Conservation (phyloP, 2,888 invertebrate species). For the Eudemis profundana region DNA sequence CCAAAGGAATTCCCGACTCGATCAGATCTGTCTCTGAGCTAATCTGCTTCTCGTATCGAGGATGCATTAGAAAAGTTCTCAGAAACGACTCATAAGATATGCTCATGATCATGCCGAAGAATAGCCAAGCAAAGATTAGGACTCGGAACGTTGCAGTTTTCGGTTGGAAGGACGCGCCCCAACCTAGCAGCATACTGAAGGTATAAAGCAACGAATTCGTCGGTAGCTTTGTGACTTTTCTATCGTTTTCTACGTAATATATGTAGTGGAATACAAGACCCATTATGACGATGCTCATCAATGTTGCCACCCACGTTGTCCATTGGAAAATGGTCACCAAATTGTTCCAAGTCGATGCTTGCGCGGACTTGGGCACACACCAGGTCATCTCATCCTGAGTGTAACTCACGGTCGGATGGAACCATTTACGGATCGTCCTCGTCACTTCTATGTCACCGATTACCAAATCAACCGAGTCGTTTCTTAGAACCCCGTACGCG, state of each 20-base stretch:
- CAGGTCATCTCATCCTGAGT: slow-evolving; percentile 82
- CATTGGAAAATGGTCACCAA: slow-evolving; percentile 79
- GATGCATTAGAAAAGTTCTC: slow-evolving; percentile 82
- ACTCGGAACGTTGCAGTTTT: slow-evolving; percentile 74
- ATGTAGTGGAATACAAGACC: slow-evolving; percentile 73
- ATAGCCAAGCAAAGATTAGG: slow-evolving; percentile 77
- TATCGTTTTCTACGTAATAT: slow-evolving; percentile 67
- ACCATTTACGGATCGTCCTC: slow-evolving; percentile 73
- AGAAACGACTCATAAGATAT: slow-evolving; percentile 82
- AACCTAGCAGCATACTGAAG: slow-evolving; percentile 78
- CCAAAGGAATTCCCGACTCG: slow-evolving; percentile 73
- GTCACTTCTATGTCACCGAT: slow-evolving; percentile 81
- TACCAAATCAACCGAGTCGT: slow-evolving; percentile 70
- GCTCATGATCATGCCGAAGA: slow-evolving; percentile 80
- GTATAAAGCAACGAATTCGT: slow-evolving; percentile 78
- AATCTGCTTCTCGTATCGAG: slow-evolving; percentile 82
- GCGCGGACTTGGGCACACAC: slow-evolving; percentile 75
- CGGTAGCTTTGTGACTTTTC: slow-evolving; percentile 73
- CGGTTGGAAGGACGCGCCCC: slow-evolving; percentile 75
- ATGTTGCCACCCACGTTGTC: slow-evolving; percentile 77
- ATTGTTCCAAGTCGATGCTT: slow-evolving; percentile 78
- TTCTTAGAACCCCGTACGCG: slow-evolving; percentile 65
- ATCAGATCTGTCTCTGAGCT: slow-evolving; percentile 76
- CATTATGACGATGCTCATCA: slow-evolving; percentile 67
- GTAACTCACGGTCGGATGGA: slow-evolving; percentile 77